A percentile compares a stretch with the other conserved stretches of the same genome.
phyloP scores from a whole-genome alignment of 2,797 vertebrate species.

The Acipenser oxyrinchus region DNA sequence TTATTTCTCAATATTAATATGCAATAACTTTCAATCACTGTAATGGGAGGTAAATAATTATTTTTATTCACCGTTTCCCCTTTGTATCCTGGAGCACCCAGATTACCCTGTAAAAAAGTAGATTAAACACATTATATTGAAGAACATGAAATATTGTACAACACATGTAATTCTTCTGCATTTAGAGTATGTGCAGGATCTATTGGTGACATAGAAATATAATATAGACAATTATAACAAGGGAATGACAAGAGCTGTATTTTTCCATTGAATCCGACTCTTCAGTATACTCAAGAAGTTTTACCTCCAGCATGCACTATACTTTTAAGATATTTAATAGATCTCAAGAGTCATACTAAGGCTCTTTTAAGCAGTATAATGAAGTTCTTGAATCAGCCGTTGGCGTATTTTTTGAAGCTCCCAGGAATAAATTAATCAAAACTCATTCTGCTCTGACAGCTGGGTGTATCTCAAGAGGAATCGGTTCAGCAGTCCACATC shows the following conservation, averaged over 20 bases:
- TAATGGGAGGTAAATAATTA: neutral
- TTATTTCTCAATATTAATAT: too few species aligned
- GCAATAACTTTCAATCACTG: too few species aligned
- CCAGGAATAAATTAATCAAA: neutral
- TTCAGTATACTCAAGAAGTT: too few species aligned
- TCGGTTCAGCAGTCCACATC: neutral
- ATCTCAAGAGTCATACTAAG: neutral
- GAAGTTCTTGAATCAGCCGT: neutral
- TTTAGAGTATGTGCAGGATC: neutral
- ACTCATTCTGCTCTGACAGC: neutral
- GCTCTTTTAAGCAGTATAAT: too few species aligned
- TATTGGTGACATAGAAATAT: too few species aligned
- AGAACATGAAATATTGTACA: neutral
- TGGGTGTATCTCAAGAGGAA: neutral
- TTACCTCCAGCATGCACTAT: too few species aligned
- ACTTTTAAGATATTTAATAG: neutral
- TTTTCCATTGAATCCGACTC: too few species aligned
- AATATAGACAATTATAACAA: too few species aligned
- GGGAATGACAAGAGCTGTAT: too few species aligned
- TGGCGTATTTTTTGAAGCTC: neutral
- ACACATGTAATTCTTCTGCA: slow-evolving; percentile 7
- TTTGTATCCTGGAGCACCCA: slow-evolving; percentile 60
- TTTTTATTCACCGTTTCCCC: slow-evolving; percentile 69
- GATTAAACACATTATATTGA: slow-evolving; percentile 6
- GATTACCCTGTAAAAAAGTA: slow-evolving; percentile 59